These are phyloP conservation scores for Mus spretus DNA, from an alignment of 2,797 vertebrate species.

Conservation along the genomic window DNA sequence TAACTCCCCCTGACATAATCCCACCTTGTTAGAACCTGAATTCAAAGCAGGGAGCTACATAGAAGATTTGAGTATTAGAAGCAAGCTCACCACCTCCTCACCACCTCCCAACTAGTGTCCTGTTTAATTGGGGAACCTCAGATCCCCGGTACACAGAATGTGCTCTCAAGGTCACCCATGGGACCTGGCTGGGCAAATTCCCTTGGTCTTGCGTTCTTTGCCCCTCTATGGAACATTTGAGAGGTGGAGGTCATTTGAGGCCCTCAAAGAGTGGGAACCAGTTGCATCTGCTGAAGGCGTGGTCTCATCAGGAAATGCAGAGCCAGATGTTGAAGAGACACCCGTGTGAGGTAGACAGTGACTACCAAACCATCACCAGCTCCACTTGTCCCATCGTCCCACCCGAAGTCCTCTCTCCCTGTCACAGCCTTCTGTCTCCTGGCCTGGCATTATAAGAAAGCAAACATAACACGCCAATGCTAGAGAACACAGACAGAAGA, in stretches of 20 bases:
- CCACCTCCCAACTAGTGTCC: background rate
- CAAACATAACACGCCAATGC: background rate
- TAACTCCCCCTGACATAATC: background rate
- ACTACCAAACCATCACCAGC: background rate
- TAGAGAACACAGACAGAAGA: background rate
- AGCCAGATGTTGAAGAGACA: background rate
- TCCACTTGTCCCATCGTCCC: background rate
- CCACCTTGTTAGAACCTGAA: background rate
- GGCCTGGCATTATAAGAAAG: background rate
- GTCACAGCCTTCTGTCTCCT: background rate
- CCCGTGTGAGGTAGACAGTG: accelerated
- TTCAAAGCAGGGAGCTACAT: background rate
- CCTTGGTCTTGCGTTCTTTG: background rate
- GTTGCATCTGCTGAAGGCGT: background rate
- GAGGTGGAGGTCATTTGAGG: background rate
- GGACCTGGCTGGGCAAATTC: background rate
- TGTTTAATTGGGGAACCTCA: background rate
- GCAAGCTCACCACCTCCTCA: background rate
- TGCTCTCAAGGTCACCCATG: background rate
- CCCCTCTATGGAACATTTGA: background rate
- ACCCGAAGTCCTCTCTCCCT: background rate
- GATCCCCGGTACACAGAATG: background rate
- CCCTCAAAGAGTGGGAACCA: background rate
- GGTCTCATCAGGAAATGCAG: background rate
- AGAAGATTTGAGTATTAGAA: background rate